Percentiles rank a stretch among this genome's conserved stretches.
phyloP scores from a whole-genome alignment of 2,888 invertebrate genomes.

The Trichopoda pennipes region DNA sequence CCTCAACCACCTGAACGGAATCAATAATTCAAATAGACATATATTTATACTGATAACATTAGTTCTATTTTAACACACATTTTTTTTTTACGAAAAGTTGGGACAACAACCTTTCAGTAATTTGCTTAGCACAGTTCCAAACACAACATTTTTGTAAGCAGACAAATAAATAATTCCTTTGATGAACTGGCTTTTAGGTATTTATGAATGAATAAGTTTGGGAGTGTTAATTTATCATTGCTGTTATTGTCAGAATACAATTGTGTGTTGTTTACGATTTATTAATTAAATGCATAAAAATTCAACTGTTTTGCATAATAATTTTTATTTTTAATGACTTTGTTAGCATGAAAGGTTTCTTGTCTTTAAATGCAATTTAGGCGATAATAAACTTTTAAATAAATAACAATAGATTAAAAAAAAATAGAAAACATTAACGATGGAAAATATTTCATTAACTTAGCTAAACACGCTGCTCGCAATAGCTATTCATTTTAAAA shows the following conservation, averaged over 20 bases:
- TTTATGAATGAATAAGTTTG: constrained; percentile 31
- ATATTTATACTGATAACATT: too few relatives aligned
- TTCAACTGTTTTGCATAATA: constrained; percentile 35
- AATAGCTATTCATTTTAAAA: not conserved
- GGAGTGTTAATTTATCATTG: constrained; percentile 34
- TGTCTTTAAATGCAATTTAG: constrained; percentile 58
- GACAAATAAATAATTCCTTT: too few relatives aligned
- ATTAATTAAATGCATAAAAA: constrained; percentile 33
- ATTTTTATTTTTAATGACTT: constrained; percentile 9
- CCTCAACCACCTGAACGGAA: too few relatives aligned
- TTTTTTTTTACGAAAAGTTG: too few relatives aligned
- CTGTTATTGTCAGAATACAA: constrained; percentile 4
- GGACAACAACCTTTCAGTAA: too few relatives aligned
- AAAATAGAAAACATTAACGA: not conserved
- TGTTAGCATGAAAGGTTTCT: not conserved
- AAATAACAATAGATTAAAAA: constrained; percentile 51
- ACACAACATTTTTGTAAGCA: too few relatives aligned
- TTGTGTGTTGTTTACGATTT: constrained; percentile 13
- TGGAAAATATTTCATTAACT: constrained; percentile 57
- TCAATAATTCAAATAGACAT: too few relatives aligned
- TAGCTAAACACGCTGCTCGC: constrained; percentile 22
- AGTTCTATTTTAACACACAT: too few relatives aligned
- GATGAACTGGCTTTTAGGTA: not conserved
- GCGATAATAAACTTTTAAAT: constrained; percentile 54
- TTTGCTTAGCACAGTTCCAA: too few relatives aligned